Base-by-base conservation (phyloP, 2,888 invertebrate species). In the Chloroclysta siterata region DNA sequence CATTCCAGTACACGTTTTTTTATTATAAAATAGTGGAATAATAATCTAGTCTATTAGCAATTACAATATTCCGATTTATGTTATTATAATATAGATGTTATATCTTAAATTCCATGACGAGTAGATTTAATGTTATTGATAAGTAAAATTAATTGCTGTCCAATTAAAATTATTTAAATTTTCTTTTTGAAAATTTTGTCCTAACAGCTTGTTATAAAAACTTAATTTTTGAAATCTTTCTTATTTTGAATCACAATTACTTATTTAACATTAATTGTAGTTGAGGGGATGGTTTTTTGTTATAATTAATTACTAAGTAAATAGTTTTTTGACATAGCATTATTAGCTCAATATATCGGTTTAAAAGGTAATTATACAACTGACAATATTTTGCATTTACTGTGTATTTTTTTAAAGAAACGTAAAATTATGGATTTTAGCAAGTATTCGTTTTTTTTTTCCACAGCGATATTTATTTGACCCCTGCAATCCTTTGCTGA, bases 1-100 rank as follows among this genome's bases (percentile, higher is more conserved):
- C 13, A 47, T 42, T 14, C 33, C 41, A 5, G 6, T 42, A 36
- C 54, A 63, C 29, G 47, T 42, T 44, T 53, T 53, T 47, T 50
- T 47, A 39, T 63, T 65, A 62, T 62, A 17, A 50, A 42, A 47
- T 58, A 54, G 44, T 54, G 29, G 29, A 48, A 63, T 60, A 63
- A 54, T n/a, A 44, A 56, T 66, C 64, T 65, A 64, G 64, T 64
- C 64, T 52, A 52, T 64, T 64, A 60, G 48, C 22, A 52, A 17
- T 64, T 60, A 60, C 48, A 64, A 53, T 60, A 56, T 48, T 64
- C 60, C 48, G 53, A 59, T 64, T 47, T 41, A 22, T 54, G 29
- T 47, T 54, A 47, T 48, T 22, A 66, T 54, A 29, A 15, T 33
- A 53, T 36, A 28, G n/a, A 15, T 22, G 42, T 33, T 60, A 41